Percentiles rank a stretch among this genome's conserved stretches.
Evolutionary conservation across 2,113 vertebrate genomes (phyloP).

Genomic region (Smithornis capensis): DNA sequence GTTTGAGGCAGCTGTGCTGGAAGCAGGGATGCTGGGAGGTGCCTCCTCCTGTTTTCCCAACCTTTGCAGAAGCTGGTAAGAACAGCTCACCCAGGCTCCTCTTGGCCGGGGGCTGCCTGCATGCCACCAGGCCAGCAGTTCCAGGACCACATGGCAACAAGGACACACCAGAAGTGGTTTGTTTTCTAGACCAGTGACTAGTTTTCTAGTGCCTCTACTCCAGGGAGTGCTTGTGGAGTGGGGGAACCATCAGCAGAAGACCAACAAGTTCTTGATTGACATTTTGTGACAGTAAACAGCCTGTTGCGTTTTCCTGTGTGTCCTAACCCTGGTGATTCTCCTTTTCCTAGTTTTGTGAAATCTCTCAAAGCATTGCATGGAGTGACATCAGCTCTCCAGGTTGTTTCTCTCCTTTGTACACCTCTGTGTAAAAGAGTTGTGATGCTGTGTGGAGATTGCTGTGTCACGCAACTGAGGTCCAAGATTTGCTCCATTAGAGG

Average conservation of each 20-base stretch:
- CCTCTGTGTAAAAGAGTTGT: neutral
- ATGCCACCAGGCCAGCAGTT: neutral
- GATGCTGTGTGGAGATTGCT: neutral
- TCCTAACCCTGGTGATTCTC: neutral
- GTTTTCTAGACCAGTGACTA: neutral
- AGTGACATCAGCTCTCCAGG: neutral
- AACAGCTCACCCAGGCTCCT: neutral
- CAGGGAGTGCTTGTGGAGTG: neutral
- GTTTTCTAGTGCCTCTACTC: neutral
- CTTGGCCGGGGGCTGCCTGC: neutral
- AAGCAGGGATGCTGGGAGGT: neutral
- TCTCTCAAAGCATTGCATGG: neutral
- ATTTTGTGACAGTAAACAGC: neutral
- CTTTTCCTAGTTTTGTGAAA: neutral
- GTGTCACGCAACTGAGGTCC: neutral
- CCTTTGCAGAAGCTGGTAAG: neutral
- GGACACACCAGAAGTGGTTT: neutral
- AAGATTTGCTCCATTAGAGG: neutral
- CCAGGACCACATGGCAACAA: fast-evolving
- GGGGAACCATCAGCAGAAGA: neutral
- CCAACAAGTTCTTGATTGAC: neutral
- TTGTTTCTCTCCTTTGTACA: neutral
- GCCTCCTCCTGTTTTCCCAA: neutral
- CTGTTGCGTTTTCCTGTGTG: neutral
- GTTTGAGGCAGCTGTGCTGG: neutral